A percentile compares a stretch with the other conserved stretches of the same genome.
Conservation (phyloP, 2,888 invertebrate genomes). For the Hanleya hanleyi region DNA sequence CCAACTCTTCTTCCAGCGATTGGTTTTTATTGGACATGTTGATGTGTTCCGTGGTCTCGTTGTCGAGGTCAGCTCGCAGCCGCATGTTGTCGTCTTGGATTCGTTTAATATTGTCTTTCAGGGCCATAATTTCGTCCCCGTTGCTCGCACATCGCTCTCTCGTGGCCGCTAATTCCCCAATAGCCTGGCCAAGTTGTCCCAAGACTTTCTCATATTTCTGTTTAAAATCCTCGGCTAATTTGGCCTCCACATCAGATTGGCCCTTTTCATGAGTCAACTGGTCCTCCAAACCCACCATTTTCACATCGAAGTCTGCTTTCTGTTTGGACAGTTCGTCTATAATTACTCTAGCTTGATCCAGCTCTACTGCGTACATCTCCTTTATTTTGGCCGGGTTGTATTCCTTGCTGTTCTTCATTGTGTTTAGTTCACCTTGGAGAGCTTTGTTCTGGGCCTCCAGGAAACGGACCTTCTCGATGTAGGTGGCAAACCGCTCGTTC, state of each 20-base stretch:
- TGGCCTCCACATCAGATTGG: background rate
- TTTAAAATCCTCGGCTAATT: constrained; percentile 27
- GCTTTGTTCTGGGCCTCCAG: constrained; percentile 71
- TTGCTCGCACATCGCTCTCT: constrained; percentile 41
- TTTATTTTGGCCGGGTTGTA: constrained; percentile 66
- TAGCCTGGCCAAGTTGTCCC: constrained; percentile 49
- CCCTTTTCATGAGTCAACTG: constrained; percentile 62
- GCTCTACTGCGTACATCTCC: constrained; percentile 73
- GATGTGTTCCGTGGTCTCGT: constrained; percentile 74
- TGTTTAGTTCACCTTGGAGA: constrained; percentile 65
- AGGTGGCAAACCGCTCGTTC: constrained; percentile 75
- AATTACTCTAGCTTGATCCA: constrained; percentile 73
- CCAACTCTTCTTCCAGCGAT: constrained; percentile 74
- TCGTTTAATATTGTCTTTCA: constrained; percentile 39
- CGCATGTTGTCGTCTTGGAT: constrained; percentile 44
- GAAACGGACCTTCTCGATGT: constrained; percentile 74
- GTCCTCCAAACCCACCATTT: constrained; percentile 70
- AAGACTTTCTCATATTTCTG: constrained; percentile 47
- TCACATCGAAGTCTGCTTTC: constrained; percentile 74
- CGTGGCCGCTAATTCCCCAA: constrained; percentile 48
- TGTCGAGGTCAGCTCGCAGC: constrained; percentile 70
- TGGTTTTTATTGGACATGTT: constrained; percentile 74
- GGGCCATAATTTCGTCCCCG: constrained; percentile 43
- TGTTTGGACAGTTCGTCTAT: constrained; percentile 73
- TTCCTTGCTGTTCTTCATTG: constrained; percentile 54